Evolutionary conservation across 2,888 invertebrate species (phyloP).

Genomic region (Leistus spinibarbis): DNA sequence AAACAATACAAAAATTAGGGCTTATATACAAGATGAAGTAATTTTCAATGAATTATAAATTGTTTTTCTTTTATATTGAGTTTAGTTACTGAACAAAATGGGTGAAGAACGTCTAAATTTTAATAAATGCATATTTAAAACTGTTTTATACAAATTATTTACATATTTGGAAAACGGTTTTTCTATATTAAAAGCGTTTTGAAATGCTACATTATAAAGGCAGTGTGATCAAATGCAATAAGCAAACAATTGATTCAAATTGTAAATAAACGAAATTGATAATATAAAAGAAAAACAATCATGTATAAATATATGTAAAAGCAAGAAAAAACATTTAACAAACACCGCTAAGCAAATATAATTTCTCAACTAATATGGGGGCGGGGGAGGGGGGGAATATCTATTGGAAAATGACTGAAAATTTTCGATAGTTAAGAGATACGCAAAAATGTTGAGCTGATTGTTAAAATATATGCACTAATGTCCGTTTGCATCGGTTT

Average conservation of each 20-base stretch:
- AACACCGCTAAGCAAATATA: slow-evolving; percentile 34
- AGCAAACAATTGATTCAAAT: background rate
- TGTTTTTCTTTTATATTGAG: background rate
- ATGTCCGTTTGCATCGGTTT: slow-evolving; percentile 18
- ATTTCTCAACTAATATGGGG: background rate
- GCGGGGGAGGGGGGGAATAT: background rate
- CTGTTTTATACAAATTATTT: background rate
- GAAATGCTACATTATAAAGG: background rate
- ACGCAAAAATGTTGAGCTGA: slow-evolving; percentile 30
- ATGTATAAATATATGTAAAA: slow-evolving; percentile 8
- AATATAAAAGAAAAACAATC: slow-evolving; percentile 13
- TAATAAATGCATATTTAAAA: background rate
- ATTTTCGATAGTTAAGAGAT: background rate
- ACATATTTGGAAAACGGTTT: background rate
- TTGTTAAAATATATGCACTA: slow-evolving; percentile 19
- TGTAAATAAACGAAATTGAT: background rate
- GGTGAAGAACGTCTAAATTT: no score
- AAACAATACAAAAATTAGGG: slow-evolving; percentile 33
- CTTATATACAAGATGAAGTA: slow-evolving; percentile 22
- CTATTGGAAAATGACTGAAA: background rate
- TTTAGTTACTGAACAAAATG: background rate
- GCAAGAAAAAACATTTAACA: slow-evolving; percentile 11
- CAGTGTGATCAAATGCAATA: background rate
- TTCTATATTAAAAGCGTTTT: background rate
- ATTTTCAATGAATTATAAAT: background rate